A percentile compares a stretch with the other conserved stretches of the same genome.
Conservation (phyloP, 2,888 invertebrate genomes). For the Drosophila engyochracea region DNA sequence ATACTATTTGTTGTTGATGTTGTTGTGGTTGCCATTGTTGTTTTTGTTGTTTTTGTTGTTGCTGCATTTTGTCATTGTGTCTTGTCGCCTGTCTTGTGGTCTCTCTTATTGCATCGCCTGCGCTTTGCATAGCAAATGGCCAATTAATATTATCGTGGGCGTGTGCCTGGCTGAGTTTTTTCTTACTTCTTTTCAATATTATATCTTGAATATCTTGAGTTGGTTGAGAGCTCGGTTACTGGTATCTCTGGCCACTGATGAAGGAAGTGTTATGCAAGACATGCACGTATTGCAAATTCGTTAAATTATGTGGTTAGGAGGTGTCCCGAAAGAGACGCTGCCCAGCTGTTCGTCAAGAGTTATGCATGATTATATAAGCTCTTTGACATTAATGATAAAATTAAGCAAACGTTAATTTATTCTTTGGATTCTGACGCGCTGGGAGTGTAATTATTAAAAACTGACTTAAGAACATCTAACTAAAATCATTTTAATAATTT, state of each 20-base stretch:
- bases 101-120: slow-evolving; percentile 64
- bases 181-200: slow-evolving; percentile 10
- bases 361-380: slow-evolving; percentile 28
- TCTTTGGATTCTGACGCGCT: not conserved
- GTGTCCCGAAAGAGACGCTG: slow-evolving; percentile 37
- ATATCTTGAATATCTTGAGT: slow-evolving; percentile 47
- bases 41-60: slow-evolving; percentile 31
- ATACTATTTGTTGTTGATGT: slow-evolving; percentile 35
- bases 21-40: slow-evolving; percentile 39
- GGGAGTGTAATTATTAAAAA: not conserved
- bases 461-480: not conserved
- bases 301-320: slow-evolving; percentile 61
- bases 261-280: slow-evolving; percentile 78
- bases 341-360: slow-evolving; percentile 20
- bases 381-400: slow-evolving; percentile 51
- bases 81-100: slow-evolving; percentile 70
- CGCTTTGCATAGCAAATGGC: slow-evolving; percentile 70
- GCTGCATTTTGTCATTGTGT: slow-evolving; percentile 79
- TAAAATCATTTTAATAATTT: not conserved
- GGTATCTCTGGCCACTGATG: slow-evolving; percentile 44
- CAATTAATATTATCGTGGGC: slow-evolving; percentile 80
- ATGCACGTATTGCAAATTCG: slow-evolving; percentile 70
- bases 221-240: slow-evolving; percentile 37
- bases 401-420: slow-evolving; percentile 4
- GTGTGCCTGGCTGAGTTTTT: slow-evolving; percentile 53